Base-by-base conservation (phyloP, 1,140 invertebrate species). In the Scaptodrosophila lebanonensis region DNA sequence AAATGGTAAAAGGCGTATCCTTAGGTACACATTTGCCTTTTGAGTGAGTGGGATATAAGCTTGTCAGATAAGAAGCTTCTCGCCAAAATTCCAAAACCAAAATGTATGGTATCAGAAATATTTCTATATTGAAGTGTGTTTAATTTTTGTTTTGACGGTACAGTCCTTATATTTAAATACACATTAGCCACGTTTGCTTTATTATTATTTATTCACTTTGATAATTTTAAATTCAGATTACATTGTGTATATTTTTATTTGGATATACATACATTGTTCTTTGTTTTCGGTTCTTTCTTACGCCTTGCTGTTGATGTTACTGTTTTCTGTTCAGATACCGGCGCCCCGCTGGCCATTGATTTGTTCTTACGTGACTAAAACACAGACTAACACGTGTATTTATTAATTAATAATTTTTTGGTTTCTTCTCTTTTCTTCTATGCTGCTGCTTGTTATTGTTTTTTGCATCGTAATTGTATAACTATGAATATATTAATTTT, bases 181-280 rank as follows among this genome's bases (percentile, higher is more conserved):
- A 25, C 20, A 35, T 72, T 52, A 72, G 65, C 68, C 79, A 76
- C 72, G 65, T 72, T 77, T 79, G 67, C 75, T 56, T 77, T n/a
- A n/a, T 82, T 79, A 79, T 82, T 79, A 82, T n/a, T n/a, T n/a
- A n/a, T 66, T 73, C 64, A 73, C 54, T 77, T 77, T 82, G 73
- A 79, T 79, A 79, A 77, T 73, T 76, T 76, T 77, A 72, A 77
- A 77, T 77, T 73, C 72, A 77, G 72, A 77, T 77, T 77, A 77
- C 72, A 77, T 6, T 29, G 5, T 79, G 76, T 56, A 58, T 79
- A 68, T 57, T 70, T 38, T 36, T 30, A 25, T 38, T 40, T 35
- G 68, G 65, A 53, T 79, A 82, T 65, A 75, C 75, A 68, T 57
- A 66, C 56, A 69, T 79, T 75, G 58, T 66, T 53, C 60, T 66